These are phyloP conservation scores for Amphipyra tragopoginis DNA, from an alignment of 2,888 invertebrate genomes.

Conservation along the genomic window DNA sequence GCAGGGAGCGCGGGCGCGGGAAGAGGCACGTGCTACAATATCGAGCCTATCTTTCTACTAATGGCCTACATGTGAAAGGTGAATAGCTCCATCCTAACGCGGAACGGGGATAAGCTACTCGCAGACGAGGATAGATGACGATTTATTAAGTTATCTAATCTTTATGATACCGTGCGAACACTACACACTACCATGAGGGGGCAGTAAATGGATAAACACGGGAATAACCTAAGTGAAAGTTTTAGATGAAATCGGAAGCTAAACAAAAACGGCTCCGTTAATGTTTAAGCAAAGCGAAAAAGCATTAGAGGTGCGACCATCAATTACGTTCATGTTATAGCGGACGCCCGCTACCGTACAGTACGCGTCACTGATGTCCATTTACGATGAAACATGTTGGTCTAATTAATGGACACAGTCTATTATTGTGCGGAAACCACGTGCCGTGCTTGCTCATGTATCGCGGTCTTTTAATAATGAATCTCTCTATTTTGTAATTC, in stretches of 20 bases:
- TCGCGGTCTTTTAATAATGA: conserved; percentile 28
- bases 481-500: conserved; percentile 23
- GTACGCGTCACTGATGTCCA: conserved; percentile 78
- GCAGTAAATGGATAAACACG: conserved; percentile 25
- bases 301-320: conserved; percentile 51
- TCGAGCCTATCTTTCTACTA: conserved; percentile 85
- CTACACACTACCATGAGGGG: conserved; percentile 32
- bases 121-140: conserved; percentile 71
- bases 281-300: conserved; percentile 46
- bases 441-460: conserved; percentile 55
- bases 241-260: conserved; percentile 33
- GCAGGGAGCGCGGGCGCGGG: conserved; percentile 62
- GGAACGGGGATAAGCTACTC: conserved; percentile 74
- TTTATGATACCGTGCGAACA: conserved; percentile 50
- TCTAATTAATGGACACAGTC: conserved; percentile 85
- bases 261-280: conserved; percentile 27
- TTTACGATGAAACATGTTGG: conserved; percentile 84
- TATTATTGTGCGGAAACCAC: conserved; percentile 77
- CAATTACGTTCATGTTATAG: conserved; percentile 49
- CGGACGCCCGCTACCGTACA: conserved; percentile 52
- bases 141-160: conserved; percentile 71
- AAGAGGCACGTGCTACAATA: conserved; percentile 78
- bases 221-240: conserved; percentile 18
- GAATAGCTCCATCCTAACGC: conserved; percentile 80
- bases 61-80: conserved; percentile 86